Evolutionary conservation across 2,888 invertebrate genomes (phyloP).

Genomic region (Meteorus colon): DNA sequence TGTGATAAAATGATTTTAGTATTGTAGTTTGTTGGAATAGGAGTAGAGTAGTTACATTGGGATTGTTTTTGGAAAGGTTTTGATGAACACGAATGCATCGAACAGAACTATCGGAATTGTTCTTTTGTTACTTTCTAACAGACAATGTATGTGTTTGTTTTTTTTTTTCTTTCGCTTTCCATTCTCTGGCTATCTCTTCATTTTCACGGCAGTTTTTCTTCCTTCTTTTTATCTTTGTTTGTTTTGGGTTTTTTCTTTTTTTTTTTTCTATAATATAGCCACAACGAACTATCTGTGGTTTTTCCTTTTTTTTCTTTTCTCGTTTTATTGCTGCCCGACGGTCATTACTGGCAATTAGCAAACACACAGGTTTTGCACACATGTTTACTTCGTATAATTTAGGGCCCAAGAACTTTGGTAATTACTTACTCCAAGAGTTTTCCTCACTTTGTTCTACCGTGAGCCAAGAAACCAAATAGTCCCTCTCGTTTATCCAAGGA

Average conservation of each 20-base stretch:
- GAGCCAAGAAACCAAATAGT: conserved; percentile 1
- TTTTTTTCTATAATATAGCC: neutral
- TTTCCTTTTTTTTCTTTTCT: neutral
- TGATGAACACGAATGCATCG: neutral
- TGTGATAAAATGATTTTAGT: neutral
- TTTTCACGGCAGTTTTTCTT: neutral
- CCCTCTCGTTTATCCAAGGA: neutral
- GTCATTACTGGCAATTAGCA: conserved; percentile 37
- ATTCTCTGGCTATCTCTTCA: neutral
- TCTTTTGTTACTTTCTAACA: neutral
- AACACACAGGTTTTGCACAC: conserved; percentile 30
- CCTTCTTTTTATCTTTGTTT: neutral
- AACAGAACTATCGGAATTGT: conserved; percentile 3
- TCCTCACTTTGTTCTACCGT: conserved; percentile 10
- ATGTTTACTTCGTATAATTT: conserved; percentile 36
- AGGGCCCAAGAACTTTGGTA: conserved; percentile 37
- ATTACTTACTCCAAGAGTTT: conserved; percentile 39
- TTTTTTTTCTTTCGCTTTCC: neutral
- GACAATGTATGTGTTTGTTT: neutral
- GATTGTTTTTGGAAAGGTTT: neutral
- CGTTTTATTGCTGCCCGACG: conserved; percentile 3
- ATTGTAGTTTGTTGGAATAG: neutral
- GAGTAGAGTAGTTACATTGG: neutral
- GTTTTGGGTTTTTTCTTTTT: neutral
- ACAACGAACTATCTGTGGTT: conserved; percentile 16